Percentiles rank a stretch among this genome's conserved stretches.
Evolutionary conservation across 2,797 vertebrate species (phyloP).

Genomic region (Distichodus sexfasciatus): DNA sequence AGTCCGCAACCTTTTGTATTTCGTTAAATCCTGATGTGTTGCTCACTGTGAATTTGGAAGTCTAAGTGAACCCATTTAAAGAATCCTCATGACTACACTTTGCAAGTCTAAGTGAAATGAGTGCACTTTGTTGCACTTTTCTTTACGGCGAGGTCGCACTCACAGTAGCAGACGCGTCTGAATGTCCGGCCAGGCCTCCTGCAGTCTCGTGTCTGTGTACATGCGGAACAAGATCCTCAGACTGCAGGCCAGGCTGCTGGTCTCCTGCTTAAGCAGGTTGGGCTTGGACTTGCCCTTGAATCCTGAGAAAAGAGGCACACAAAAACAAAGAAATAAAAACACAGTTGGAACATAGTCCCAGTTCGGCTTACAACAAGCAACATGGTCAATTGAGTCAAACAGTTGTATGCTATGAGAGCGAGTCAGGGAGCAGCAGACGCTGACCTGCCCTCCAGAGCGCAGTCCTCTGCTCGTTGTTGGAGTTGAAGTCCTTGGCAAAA

Average conservation of each 20-base stretch:
- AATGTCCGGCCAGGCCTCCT: constrained; percentile 85
- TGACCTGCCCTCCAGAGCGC: constrained; percentile 95
- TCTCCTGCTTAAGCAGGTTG: constrained; percentile 97
- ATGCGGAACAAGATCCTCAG: constrained; percentile 93
- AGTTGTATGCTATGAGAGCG: background rate
- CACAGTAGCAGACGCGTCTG: constrained; percentile 89
- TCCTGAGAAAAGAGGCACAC: constrained; percentile 72
- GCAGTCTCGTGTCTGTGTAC: constrained; percentile 85
- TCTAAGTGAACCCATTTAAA: background rate
- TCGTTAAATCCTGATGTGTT: background rate
- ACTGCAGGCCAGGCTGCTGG: constrained; percentile 95
- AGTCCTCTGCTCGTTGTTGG: constrained; percentile 94
- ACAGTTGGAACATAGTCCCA: too few species aligned
- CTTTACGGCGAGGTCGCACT: constrained; percentile 51
- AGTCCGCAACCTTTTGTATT: background rate
- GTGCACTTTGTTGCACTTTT: background rate
- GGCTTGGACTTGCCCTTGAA: constrained; percentile 99
- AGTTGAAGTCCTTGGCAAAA: constrained; percentile 96
- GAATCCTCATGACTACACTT: too few species aligned
- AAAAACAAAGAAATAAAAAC: too few species aligned
- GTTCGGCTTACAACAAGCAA: too few species aligned
- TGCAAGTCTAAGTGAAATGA: background rate
- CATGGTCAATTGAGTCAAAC: too few species aligned
- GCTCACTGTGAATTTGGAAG: background rate
- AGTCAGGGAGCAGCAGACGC: background rate